These are phyloP conservation scores for Corythornis madagascariensis DNA, from an alignment of 2,113 vertebrate genomes.

Conservation along the genomic window DNA sequence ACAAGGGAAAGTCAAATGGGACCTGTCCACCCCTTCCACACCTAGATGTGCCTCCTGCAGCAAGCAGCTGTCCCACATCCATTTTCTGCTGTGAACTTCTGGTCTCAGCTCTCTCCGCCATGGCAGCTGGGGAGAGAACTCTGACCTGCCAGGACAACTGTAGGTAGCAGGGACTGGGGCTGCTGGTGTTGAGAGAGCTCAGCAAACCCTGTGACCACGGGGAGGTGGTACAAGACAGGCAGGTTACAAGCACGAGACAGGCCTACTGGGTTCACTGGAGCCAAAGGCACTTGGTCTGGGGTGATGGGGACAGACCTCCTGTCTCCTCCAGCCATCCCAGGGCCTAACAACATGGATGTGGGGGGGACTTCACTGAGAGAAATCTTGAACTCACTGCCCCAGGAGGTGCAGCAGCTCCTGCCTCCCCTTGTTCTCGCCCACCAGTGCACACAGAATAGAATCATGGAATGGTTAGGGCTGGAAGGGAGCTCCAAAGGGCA, in stretches of 20 bases:
- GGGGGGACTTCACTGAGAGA: neutral
- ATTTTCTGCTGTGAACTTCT: neutral
- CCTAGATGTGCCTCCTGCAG: neutral
- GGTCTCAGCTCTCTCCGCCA: neutral
- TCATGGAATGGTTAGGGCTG: too few relatives aligned
- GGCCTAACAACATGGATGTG: neutral
- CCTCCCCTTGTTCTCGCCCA: neutral
- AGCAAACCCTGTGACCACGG: neutral
- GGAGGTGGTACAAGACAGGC: neutral
- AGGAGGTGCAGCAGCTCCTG: neutral
- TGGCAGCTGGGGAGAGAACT: neutral
- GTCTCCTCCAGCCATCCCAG: neutral
- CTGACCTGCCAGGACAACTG: neutral
- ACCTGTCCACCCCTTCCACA: neutral
- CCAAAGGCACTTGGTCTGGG: accelerated
- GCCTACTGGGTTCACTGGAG: too few relatives aligned
- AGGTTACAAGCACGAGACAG: neutral
- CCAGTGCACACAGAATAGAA: neutral
- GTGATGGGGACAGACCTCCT: neutral
- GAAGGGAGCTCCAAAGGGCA: too few relatives aligned
- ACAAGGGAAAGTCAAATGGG: neutral
- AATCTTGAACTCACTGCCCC: neutral
- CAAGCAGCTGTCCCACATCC: neutral
- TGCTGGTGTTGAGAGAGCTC: neutral
- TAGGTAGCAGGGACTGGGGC: neutral